Base-by-base conservation (phyloP, 2,797 vertebrate species). In the Propithecus perrieri region DNA sequence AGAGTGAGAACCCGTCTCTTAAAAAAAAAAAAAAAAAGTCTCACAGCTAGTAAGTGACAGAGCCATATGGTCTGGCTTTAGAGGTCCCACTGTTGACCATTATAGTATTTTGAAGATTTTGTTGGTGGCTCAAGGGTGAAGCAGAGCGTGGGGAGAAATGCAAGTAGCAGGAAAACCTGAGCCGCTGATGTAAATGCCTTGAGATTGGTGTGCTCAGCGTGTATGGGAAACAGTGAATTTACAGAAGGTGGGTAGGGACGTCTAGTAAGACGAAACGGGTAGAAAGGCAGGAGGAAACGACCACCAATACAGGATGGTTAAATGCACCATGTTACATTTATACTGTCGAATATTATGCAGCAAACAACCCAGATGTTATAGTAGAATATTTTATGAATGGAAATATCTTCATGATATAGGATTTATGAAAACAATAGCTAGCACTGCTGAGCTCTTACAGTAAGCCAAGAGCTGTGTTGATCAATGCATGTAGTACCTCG, bases 401-500 rank as follows among this genome's bases (percentile, higher is more conserved):
- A 74, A 90, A 13, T n/a, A 15, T 71, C 81, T 50, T 75, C 46
- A 38, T 22, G 12, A 43, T 28, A 46, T 12, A 10, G 26, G 50
- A 63, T 43, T 69, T 69, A 35, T 57, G 43, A 80, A 76, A 74
- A 61, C 17, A 43, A 7, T 50, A n/a, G 28, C 22, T 87, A n/a
- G 18, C 53, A 35, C 35, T 86, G 71, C 69, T 22, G 72, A 59
- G 55, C 41, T 63, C 71, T 53, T 61, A 17, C 35, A 18, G 2
- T 8, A 20, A 53, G 48, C 46, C 3, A 67, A 72, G 26, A 55
- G 18, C 30, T 6, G 13, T n/a, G 33, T 59, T 33, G 46, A 3
- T 1, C 50, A 1, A 22, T 76, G 61, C 22, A 1, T 7, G 24
- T 0, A 28, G 38, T 4, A 28, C 24, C 69, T 72, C 30, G 0